Evolutionary conservation across 92 coral and sea anemone species (phyloP).

Genomic region (Metridium senile): DNA sequence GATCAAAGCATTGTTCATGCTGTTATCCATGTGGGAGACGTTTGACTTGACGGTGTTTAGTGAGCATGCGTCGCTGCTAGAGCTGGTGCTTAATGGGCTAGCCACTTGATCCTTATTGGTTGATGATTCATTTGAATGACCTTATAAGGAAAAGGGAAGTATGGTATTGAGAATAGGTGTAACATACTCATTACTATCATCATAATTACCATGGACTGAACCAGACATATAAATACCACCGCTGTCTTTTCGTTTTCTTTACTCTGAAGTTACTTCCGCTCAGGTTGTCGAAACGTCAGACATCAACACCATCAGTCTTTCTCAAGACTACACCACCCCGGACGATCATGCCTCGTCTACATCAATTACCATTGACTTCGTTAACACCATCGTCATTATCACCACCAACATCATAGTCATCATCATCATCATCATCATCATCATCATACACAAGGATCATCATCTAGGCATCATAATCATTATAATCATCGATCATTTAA

Average conservation of each 20-base stretch:
- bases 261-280: not conserved
- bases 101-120: slow-evolving; percentile 9
- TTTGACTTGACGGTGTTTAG: slow-evolving; percentile 47
- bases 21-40: slow-evolving; percentile 29
- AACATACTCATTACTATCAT: not conserved
- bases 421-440: not conserved
- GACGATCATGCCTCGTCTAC: too few relatives aligned
- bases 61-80: slow-evolving; percentile 26
- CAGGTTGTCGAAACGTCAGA: not conserved
- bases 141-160: not conserved
- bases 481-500: too few relatives aligned
- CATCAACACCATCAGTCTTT: not conserved
- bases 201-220: not conserved
- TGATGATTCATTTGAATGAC: not conserved
- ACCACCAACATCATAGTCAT: not conserved
- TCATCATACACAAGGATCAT: not conserved
- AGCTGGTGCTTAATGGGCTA: slow-evolving; percentile 12
- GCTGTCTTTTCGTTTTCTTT: too few relatives aligned
- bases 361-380: not conserved
- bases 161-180: too few relatives aligned
- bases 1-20: slow-evolving; percentile 68
- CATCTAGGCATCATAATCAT: not conserved
- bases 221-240: too few relatives aligned
- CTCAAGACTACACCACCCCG: too few relatives aligned
- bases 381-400: not conserved